phyloP scores from a whole-genome alignment of 1,140 invertebrate genomes.

The Sweltsa coloradensis region DNA sequence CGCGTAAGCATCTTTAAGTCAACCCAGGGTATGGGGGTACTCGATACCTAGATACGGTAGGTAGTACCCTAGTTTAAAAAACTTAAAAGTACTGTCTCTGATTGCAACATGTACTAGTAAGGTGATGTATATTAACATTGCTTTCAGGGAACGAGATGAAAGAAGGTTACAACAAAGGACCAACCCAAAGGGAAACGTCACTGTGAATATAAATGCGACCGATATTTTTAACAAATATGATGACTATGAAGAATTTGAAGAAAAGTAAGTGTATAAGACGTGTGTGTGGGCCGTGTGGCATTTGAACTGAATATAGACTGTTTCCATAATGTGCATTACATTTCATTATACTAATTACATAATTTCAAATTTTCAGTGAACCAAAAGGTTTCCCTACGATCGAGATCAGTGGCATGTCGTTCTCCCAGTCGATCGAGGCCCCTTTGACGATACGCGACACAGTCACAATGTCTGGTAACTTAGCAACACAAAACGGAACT shows the following conservation, averaged over 20 bases:
- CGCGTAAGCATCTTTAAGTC: too few relatives aligned
- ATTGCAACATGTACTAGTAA: too few relatives aligned
- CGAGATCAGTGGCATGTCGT: constrained; percentile 83
- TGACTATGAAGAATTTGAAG: constrained; percentile 55
- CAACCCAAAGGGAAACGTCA: constrained; percentile 79
- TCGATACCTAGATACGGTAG: too few relatives aligned
- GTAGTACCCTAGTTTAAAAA: too few relatives aligned
- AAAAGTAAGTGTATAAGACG: constrained; percentile 45
- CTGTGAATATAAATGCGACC: constrained; percentile 82
- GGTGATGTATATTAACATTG: too few relatives aligned
- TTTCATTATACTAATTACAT: too few relatives aligned
- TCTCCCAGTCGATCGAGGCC: constrained; percentile 85
- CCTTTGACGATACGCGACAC: constrained; percentile 78
- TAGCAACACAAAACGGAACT: constrained; percentile 78
- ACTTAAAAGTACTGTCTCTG: too few relatives aligned
- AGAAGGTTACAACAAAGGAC: constrained; percentile 71
- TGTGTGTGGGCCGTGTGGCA: constrained; percentile 67
- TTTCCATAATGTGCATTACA: too few relatives aligned
- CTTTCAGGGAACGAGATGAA: constrained; percentile 59
- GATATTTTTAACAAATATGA: constrained; percentile 67
- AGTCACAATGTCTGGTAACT: constrained; percentile 61
- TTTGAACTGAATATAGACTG: too few relatives aligned
- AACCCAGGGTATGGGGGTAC: too few relatives aligned
- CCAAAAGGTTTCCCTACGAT: constrained; percentile 50
- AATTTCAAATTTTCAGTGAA: constrained; percentile 37